These are phyloP conservation scores for Sericinus montela DNA, from an alignment of 2,888 invertebrate species.

Conservation along the genomic window DNA sequence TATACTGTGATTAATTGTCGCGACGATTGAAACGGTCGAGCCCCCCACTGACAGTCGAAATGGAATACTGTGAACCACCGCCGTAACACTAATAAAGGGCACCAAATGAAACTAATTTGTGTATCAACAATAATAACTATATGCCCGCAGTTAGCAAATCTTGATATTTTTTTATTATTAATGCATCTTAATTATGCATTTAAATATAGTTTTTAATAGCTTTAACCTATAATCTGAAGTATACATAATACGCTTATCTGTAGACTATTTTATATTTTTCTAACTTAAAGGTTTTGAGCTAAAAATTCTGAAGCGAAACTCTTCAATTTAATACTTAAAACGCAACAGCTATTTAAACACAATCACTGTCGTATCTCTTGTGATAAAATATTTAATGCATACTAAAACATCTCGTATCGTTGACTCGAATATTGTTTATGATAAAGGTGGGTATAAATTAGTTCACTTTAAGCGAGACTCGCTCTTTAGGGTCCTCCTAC, in stretches of 20 bases:
- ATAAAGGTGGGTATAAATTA: constrained; percentile 72
- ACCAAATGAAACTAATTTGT: constrained; percentile 62
- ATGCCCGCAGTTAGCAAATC: constrained; percentile 35
- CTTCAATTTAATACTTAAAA: constrained; percentile 45
- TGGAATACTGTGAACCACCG: constrained; percentile 65
- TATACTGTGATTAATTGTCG: constrained; percentile 76
- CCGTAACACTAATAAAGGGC: constrained; percentile 60
- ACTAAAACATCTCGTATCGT: constrained; percentile 48
- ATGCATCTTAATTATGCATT: no score
- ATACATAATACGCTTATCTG: no score
- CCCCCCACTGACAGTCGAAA: constrained; percentile 75
- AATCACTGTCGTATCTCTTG: constrained; percentile 30
- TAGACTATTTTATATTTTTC: no score
- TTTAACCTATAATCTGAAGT: no score
- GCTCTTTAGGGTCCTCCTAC: constrained; percentile 68
- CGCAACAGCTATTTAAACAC: constrained; percentile 35
- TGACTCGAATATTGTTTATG: constrained; percentile 64
- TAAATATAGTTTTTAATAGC: no score
- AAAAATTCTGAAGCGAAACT: neutral
- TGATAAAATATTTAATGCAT: constrained; percentile 48
- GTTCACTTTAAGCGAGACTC: constrained; percentile 66
- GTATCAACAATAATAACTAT: constrained; percentile 37
- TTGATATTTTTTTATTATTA: no score
- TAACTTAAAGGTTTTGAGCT: neutral
- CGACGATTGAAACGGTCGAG: constrained; percentile 68